These are phyloP conservation scores for Zaprionus vittiger DNA, from an alignment of 1,140 invertebrate genomes.

Conservation along the genomic window DNA sequence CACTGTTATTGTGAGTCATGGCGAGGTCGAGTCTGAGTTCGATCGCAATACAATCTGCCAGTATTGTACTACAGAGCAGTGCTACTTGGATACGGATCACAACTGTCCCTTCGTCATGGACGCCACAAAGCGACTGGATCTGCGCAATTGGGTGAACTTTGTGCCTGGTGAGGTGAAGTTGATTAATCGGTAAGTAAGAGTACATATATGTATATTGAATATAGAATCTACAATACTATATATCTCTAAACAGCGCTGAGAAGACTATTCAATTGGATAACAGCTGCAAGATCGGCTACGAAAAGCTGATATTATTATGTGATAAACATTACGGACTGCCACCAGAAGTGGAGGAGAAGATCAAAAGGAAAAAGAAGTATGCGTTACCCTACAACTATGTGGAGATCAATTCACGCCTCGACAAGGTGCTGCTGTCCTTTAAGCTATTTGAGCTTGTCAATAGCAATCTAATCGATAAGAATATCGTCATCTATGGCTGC, in stretches of 20 bases:
- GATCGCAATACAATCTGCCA: slow-evolving; percentile 37
- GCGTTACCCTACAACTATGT: slow-evolving; percentile 47
- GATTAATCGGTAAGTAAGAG: slow-evolving; percentile 48
- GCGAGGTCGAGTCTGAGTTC: slow-evolving; percentile 61
- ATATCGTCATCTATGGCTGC: slow-evolving; percentile 51
- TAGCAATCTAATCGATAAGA: neutral
- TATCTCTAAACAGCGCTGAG: slow-evolving; percentile 5
- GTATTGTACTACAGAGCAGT: slow-evolving; percentile 23
- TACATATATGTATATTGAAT: neutral
- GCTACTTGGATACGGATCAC: slow-evolving; percentile 45
- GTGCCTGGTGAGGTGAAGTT: slow-evolving; percentile 34
- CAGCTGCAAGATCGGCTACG: slow-evolving; percentile 53
- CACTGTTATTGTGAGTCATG: slow-evolving; percentile 44
- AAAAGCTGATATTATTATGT: slow-evolving; percentile 54
- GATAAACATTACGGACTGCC: slow-evolving; percentile 36
- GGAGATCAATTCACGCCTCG: slow-evolving; percentile 47
- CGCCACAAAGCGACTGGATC: slow-evolving; percentile 53
- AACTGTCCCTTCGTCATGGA: slow-evolving; percentile 54
- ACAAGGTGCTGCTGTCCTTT: slow-evolving; percentile 66
- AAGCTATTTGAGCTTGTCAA: slow-evolving; percentile 42
- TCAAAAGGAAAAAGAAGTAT: neutral
- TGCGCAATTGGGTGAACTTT: slow-evolving; percentile 64
- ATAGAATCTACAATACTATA: neutral
- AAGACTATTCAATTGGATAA: slow-evolving; percentile 33
- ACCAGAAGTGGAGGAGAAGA: neutral